phyloP scores from a whole-genome alignment of 1,140 invertebrate species.

The Drosophila gunungcola region DNA sequence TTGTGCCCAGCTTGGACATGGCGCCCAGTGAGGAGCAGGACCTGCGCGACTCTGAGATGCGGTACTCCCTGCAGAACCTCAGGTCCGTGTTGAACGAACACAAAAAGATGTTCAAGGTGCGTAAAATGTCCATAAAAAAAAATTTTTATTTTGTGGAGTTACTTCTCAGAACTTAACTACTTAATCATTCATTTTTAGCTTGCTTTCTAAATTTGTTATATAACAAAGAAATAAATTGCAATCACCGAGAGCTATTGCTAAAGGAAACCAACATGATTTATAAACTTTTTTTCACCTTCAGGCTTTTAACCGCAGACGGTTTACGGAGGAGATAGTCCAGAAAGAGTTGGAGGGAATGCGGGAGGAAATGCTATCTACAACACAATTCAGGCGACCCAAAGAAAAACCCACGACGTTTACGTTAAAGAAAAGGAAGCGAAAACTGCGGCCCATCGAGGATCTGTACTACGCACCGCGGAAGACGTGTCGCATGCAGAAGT shows the following conservation, averaged over 20 bases:
- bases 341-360: not conserved
- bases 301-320: not conserved
- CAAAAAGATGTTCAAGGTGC: constrained; percentile 5
- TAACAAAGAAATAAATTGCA: too few species aligned
- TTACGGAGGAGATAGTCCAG: not conserved
- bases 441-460: not conserved
- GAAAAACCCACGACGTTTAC: not conserved
- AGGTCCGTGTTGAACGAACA: not conserved
- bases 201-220: too few species aligned
- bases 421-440: too few species aligned
- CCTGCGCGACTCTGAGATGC: not conserved
- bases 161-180: too few species aligned
- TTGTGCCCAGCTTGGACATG: not conserved
- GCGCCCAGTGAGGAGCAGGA: constrained; percentile 3
- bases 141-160: too few species aligned
- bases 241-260: too few species aligned
- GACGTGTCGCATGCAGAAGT: constrained; percentile 33
- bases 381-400: too few species aligned
- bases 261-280: too few species aligned
- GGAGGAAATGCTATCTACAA: too few species aligned
- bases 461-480: constrained; percentile 47
- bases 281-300: not conserved
- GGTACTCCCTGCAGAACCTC: constrained; percentile 12
- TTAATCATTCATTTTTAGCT: too few species aligned
- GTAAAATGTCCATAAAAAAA: too few species aligned